Base-by-base conservation (phyloP, 2,113 vertebrate species). In the Xenus cinereus region DNA sequence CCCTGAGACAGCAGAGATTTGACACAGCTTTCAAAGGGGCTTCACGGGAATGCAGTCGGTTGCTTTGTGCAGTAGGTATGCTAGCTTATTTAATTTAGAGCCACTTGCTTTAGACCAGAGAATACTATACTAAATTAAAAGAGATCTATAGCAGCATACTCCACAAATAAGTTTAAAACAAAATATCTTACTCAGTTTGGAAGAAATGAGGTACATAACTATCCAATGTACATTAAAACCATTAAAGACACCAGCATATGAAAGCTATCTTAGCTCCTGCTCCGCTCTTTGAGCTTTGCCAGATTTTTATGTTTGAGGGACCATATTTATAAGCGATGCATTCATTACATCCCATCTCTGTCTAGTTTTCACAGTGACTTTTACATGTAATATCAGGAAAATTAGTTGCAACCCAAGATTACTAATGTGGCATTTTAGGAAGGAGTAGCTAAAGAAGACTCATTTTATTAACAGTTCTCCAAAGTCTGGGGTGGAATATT, bases 191-290 rank as follows among this genome's bases (percentile, higher is more conserved):
- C 93, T 95, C 72, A 32, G 79, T 96, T 94, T 77, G 90, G 91
- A 93, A 92, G 81, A 97, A 95, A 69, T 75, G 66, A 89, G 63
- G 33, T 95, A 77, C 73, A 68, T 80, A 92, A 64, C 95, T 93
- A 93, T 87, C 95, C 94, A 82, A 9, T 63, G 78, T 64, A 41
- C 91, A 90, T 80, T 18, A 69, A 96, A 80, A 96, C 74, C 73
- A 92, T 95, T 93, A 75, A 96, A 96, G 78, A 74, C 97, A 97
- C 96, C 94, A 97, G 78, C 91, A 92, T 97, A 93, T 74, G 59
- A 95, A 96, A 87, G 75, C 79, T 97, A 95, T 97, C 90, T 96
- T 87, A 88, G 92, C 89, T 97, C 95, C 76, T 93, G 71, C 68
- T 94, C 77, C 75, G 88, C 68, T 86, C 69, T 83, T 93, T 91